phyloP scores from a whole-genome alignment of 2,113 vertebrate genomes.

The Rattus norvegicus region DNA sequence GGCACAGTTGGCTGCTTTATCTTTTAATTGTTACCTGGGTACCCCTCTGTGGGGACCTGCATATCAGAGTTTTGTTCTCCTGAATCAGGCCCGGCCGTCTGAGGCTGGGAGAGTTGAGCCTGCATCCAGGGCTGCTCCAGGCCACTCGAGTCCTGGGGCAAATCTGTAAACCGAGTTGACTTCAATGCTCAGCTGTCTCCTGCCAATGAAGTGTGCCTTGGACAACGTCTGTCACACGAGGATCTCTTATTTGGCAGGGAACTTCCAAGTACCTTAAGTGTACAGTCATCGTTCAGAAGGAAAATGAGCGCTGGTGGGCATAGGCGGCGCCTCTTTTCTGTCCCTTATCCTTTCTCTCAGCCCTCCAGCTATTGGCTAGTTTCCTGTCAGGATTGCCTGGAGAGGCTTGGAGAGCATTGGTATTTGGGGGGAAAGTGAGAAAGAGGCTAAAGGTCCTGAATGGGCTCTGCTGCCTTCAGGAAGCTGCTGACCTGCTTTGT shows the following conservation, averaged over 20 bases:
- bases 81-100: not conserved
- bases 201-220: not conserved
- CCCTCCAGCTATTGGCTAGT: not conserved
- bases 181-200: not conserved
- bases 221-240: accelerated
- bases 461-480: not conserved
- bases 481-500: not conserved
- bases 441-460: slow-evolving; percentile 70
- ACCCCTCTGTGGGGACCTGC: not conserved
- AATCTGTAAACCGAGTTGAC: not conserved
- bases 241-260: not conserved
- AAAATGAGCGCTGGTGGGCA: not conserved
- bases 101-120: not conserved
- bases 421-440: slow-evolving; percentile 22
- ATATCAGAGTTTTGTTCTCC: not conserved
- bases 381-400: no score
- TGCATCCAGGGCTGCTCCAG: not conserved
- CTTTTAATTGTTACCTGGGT: not conserved
- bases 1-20: not conserved
- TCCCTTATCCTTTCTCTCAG: not conserved
- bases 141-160: not conserved
- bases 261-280: not conserved
- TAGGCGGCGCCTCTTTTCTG: accelerated
- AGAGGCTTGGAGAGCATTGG: not conserved
- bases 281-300: not conserved